Evolutionary conservation across 2,888 invertebrate species (phyloP).

Genomic region (Erannis defoliaria): DNA sequence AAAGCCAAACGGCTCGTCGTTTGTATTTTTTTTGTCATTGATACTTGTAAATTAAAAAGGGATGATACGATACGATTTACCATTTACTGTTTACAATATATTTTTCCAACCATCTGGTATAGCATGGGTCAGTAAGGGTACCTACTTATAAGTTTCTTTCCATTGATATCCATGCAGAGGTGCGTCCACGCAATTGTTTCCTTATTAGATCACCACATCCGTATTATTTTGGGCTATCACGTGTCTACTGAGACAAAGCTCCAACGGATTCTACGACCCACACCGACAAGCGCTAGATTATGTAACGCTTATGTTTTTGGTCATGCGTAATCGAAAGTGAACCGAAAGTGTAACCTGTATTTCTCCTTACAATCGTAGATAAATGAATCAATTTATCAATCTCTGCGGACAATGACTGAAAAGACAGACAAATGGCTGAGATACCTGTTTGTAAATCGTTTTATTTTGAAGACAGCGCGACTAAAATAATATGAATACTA

Average conservation of each 20-base stretch:
- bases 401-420: constrained; percentile 11
- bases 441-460: constrained; percentile 16
- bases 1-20: too few relatives aligned
- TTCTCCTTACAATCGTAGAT: constrained; percentile 26
- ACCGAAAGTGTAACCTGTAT: constrained; percentile 35
- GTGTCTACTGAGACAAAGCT: constrained; percentile 8
- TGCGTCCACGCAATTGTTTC: neutral
- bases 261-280: constrained; percentile 25
- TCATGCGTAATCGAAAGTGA: constrained; percentile 37
- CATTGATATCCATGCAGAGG: neutral
- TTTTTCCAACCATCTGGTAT: too few relatives aligned
- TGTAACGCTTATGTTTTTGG: constrained; percentile 28
- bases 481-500: constrained; percentile 1
- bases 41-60: too few relatives aligned
- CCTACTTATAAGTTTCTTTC: too few relatives aligned
- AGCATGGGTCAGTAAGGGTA: too few relatives aligned
- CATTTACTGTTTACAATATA: too few relatives aligned
- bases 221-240: neutral
- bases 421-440: constrained; percentile 14
- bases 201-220: neutral
- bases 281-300: constrained; percentile 26
- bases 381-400: constrained; percentile 28
- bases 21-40: too few relatives aligned
- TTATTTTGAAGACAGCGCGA: constrained; percentile 7
- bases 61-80: too few relatives aligned